Percentiles rank a stretch among this genome's conserved stretches.
Evolutionary conservation across 2,888 invertebrate species (phyloP).

Genomic region (Heliconius ethilla): DNA sequence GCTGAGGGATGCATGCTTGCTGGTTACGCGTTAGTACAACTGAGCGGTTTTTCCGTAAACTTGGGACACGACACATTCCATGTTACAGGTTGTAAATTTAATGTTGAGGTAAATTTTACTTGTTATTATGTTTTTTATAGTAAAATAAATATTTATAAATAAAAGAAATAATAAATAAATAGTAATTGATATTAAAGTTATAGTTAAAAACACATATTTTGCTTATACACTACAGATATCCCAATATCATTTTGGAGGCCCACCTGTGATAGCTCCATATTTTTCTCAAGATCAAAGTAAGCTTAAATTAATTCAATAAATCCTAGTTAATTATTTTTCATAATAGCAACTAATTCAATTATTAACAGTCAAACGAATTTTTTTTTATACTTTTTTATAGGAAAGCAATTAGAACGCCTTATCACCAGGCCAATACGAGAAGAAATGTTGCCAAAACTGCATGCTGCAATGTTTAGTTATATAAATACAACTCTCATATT

Average conservation of each 20-base stretch:
- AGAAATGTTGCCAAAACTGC: conserved; percentile 59
- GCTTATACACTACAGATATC: conserved; percentile 54
- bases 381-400: conserved; percentile 46
- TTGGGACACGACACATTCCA: conserved; percentile 56
- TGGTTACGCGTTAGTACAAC: conserved; percentile 54
- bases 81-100: conserved; percentile 57
- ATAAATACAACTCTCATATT: conserved; percentile 61
- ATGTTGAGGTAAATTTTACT: conserved; percentile 59
- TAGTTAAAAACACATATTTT: not conserved
- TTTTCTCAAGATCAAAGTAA: conserved; percentile 55
- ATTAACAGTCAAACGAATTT: not conserved
- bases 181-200: not conserved
- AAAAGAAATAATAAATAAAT: not conserved
- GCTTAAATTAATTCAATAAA: conserved; percentile 18
- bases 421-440: conserved; percentile 54
- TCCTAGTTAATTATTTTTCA: not conserved
- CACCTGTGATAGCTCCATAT: conserved; percentile 64
- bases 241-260: conserved; percentile 46
- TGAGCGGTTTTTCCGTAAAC: conserved; percentile 54
- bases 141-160: not conserved
- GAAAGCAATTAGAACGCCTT: conserved; percentile 51
- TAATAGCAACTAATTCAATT: not conserved
- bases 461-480: conserved; percentile 55
- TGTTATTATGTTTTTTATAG: not conserved
- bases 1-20: conserved; percentile 59